Percentiles rank a stretch among this genome's conserved stretches.
These are phyloP conservation scores for silkworm (Bombyx mori) DNA, from an alignment of 1,140 invertebrate species.

Conservation along the genomic window ASM3026992v2 NC_085133.1:9833001-9833500, in stretches of 20 bases:
- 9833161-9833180: constrained; percentile 30
- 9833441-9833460: constrained; percentile 62
- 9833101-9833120: constrained; percentile 35
- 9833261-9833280: constrained; percentile 30
- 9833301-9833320: constrained; percentile 80
- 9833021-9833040: too few species aligned
- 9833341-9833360: constrained; percentile 82
- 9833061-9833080: constrained; percentile 31
- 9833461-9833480: constrained; percentile 74
- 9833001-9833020: too few species aligned
- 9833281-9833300: constrained; percentile 77
- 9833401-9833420: constrained; percentile 74
- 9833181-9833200: constrained; percentile 34
- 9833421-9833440: background rate
- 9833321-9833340: constrained; percentile 82
- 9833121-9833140: constrained; percentile 21
- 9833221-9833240: constrained; percentile 48
- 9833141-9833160: constrained; percentile 17
- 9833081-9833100: constrained; percentile 38
- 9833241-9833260: constrained; percentile 31
- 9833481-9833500: constrained; percentile 75
- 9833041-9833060: too few species aligned
- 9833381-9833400: constrained; percentile 60
- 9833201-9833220: constrained; percentile 31
- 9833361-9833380: constrained; percentile 85